These are phyloP conservation scores for Chrysaora quinquecirrha DNA, from an alignment of 30 jellyfish, hydroid and myxozoan genomes.

Conservation along the genomic window DNA sequence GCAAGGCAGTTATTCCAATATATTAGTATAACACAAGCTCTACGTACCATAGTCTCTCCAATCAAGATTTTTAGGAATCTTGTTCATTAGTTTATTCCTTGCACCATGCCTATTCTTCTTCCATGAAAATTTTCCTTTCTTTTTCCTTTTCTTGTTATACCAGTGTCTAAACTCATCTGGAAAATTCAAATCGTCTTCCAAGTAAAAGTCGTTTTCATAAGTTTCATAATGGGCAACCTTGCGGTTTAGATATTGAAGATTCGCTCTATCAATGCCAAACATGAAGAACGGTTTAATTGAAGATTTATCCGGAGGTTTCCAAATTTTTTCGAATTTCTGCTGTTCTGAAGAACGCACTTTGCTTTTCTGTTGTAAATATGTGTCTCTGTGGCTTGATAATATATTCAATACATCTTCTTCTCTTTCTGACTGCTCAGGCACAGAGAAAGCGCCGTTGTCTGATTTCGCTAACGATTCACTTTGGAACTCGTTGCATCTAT, in stretches of 20 bases:
- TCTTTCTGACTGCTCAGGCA: too few species aligned
- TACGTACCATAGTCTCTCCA: constrained; percentile 92
- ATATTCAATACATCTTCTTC: too few species aligned
- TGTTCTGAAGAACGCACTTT: too few species aligned
- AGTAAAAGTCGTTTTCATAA: constrained; percentile 35
- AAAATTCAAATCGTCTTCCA: constrained; percentile 22
- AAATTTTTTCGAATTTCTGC: not conserved
- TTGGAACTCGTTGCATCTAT: too few species aligned
- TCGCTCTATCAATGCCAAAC: constrained; percentile 53
- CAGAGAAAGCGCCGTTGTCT: too few species aligned
- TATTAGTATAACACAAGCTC: not conserved
- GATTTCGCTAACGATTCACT: too few species aligned
- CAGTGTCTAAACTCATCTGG: constrained; percentile 20
- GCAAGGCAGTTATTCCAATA: too few species aligned
- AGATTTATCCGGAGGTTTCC: constrained; percentile 10
- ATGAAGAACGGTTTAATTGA: constrained; percentile 13
- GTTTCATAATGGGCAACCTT: constrained; percentile 13
- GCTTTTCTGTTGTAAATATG: too few species aligned
- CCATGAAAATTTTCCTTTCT: not conserved
- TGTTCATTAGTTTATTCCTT: too few species aligned
- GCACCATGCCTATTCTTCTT: constrained; percentile 39
- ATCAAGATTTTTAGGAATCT: constrained; percentile 83
- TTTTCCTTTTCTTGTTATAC: not conserved
- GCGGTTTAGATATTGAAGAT: constrained; percentile 9
- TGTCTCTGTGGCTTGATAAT: too few species aligned